Conservation (phyloP, 2,888 invertebrate genomes). For the Trimorus sp. region DNA sequence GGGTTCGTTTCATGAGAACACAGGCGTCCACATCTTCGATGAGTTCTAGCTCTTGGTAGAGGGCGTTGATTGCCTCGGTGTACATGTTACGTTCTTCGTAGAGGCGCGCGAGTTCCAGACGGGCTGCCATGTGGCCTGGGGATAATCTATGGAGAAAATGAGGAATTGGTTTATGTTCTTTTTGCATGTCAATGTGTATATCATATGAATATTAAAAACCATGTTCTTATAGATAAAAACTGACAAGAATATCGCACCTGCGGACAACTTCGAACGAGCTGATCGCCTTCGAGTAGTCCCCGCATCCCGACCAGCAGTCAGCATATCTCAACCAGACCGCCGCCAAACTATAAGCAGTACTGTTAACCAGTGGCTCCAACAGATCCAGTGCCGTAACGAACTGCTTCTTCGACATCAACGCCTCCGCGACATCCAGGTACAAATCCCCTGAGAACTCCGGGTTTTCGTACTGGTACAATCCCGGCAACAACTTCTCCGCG, state of each 20-base stretch:
- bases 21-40: slow-evolving; percentile 84
- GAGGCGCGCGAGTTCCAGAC: slow-evolving; percentile 90
- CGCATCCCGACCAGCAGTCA: slow-evolving; percentile 90
- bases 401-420: slow-evolving; percentile 89
- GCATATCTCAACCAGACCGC: slow-evolving; percentile 97
- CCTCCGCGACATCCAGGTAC: slow-evolving; percentile 95
- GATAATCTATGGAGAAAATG: no score
- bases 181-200: no score
- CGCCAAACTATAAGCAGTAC: slow-evolving; percentile 89
- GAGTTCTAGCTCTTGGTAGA: slow-evolving; percentile 87
- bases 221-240: no score
- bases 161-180: no score
- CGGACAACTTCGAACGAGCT: slow-evolving; percentile 91
- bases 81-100: slow-evolving; percentile 85
- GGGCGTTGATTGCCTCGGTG: slow-evolving; percentile 83
- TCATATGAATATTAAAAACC: no score
- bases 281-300: slow-evolving; percentile 88
- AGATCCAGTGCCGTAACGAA: slow-evolving; percentile 88
- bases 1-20: slow-evolving; percentile 89
- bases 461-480: slow-evolving; percentile 85
- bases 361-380: slow-evolving; percentile 87
- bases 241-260: no score
- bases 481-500: slow-evolving; percentile 85
- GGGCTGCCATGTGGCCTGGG: slow-evolving; percentile 93
- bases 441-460: slow-evolving; percentile 92